Evolutionary conservation across 64 coral and sea anemone genomes (phyloP), one percentile per base, ranked within the genome.

Genomic region (Dendrophyllia cribrosa): DNA sequence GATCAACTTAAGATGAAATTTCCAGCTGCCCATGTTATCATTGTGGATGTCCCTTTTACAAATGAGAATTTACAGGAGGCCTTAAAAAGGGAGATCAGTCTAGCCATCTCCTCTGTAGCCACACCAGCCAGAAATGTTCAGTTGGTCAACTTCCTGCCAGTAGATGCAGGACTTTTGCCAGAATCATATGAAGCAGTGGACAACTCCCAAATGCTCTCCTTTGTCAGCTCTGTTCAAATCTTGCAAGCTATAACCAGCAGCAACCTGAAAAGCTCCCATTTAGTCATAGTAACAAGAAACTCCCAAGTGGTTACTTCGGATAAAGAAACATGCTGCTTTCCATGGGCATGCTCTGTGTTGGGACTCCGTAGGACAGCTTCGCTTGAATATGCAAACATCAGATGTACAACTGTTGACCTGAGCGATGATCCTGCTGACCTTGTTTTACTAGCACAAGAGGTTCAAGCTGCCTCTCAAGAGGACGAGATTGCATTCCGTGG

Each of bases 401-500:
- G 81, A 86, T 86, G 87, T 71, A 90, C 72, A 17, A 23, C 74
- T 45, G 62, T 95, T 73, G 93, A 95, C 64, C 66, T 95, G 13
- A 69, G 88, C 25, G 66, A 13, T 51, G 75, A 78, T 14, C 12
- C 52, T 14, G 22, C 6, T 25, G 75, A 78, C 51, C 48, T 78
- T 58, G 21, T 25, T 11, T 15, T 78, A 10, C 52, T 78, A 15
- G n/a, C 52, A 25, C 7, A 78, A 51, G 75, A 78, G 51, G 75
- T 58, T 53, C 48, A 78, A 78, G 75, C 75, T 24, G 50, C 4
- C 9, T 23, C 75, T 6, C 9, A 21, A 13, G 93, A 95, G 8
- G 88, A 95, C 78, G 93, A 95, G 85, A 72, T 90, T 70, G 93
- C 80, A 12, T 77, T 86, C 25, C 85, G 94, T 74, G 89, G 19